Percentiles rank a stretch among this genome's conserved stretches.
Evolutionary conservation across 2,888 invertebrate genomes (phyloP).

Genomic region (Diachrysia chrysitis): DNA sequence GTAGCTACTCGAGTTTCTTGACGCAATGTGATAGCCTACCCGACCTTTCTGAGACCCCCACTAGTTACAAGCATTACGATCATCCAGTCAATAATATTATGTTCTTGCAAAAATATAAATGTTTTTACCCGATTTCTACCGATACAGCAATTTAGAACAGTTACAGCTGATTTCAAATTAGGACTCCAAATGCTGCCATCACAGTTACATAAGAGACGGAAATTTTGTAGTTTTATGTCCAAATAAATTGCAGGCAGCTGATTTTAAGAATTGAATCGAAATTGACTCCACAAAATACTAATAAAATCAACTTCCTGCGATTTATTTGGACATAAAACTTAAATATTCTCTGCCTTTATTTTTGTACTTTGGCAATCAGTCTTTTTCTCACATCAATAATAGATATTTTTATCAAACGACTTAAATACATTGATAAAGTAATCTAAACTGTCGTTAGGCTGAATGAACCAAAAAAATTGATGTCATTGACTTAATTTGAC

Average conservation of each 20-base stretch:
- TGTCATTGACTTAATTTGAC: conserved; percentile 39
- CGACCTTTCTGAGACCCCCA: conserved; percentile 55
- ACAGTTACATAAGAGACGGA: no score
- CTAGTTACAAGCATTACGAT: conserved; percentile 38
- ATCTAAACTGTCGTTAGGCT: conserved; percentile 20
- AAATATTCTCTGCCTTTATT: no score
- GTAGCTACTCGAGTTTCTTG: conserved; percentile 52
- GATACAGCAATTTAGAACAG: neutral
- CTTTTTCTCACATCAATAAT: neutral
- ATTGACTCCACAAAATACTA: no score
- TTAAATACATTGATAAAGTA: conserved; percentile 24
- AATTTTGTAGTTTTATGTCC: no score
- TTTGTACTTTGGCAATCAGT: no score
- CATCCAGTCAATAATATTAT: conserved; percentile 36
- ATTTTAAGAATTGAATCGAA: no score
- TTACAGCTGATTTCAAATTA: neutral
- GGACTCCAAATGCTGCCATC: no score
- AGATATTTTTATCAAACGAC: conserved; percentile 13
- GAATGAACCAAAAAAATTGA: conserved; percentile 28
- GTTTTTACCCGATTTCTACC: conserved; percentile 7
- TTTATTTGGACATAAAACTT: no score
- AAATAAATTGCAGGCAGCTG: no score
- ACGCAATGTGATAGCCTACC: conserved; percentile 62
- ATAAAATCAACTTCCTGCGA: no score
- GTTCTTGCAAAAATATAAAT: conserved; percentile 43